These are phyloP conservation scores for Tipula helvola DNA, from an alignment of 2,888 invertebrate genomes.

Conservation along the genomic window DNA sequence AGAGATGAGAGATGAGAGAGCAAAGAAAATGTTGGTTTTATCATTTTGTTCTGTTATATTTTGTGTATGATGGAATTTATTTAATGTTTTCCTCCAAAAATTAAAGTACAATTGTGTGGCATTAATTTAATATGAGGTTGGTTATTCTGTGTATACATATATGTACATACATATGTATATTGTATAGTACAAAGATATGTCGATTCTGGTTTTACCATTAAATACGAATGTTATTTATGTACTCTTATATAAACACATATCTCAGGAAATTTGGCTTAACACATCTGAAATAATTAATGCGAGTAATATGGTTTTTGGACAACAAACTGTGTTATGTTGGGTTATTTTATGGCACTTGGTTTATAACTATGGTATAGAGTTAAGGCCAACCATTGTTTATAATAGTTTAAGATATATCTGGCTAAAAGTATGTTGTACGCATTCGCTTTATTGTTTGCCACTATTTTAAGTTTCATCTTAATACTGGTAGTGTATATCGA, in stretches of 20 bases:
- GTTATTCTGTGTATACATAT: background rate
- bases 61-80: background rate
- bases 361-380: too few species aligned
- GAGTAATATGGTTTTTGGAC: background rate
- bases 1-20: background rate
- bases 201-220: background rate
- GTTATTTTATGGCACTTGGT: too few species aligned
- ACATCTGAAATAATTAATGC: background rate
- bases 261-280: background rate
- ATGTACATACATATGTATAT: background rate
- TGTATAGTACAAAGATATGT: background rate
- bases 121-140: background rate
- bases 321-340: too few species aligned
- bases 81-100: background rate
- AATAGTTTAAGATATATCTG: too few species aligned
- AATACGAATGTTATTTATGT: background rate
- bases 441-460: too few species aligned
- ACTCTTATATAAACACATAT: background rate
- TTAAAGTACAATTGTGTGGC: background rate
- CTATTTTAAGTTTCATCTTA: too few species aligned
- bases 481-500: too few species aligned
- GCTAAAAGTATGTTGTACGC: too few species aligned
- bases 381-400: too few species aligned
- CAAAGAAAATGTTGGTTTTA: background rate
- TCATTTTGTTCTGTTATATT: background rate